Evolutionary conservation across 1,140 invertebrate species (phyloP).

Genomic region (Goniozus legneri): DNA sequence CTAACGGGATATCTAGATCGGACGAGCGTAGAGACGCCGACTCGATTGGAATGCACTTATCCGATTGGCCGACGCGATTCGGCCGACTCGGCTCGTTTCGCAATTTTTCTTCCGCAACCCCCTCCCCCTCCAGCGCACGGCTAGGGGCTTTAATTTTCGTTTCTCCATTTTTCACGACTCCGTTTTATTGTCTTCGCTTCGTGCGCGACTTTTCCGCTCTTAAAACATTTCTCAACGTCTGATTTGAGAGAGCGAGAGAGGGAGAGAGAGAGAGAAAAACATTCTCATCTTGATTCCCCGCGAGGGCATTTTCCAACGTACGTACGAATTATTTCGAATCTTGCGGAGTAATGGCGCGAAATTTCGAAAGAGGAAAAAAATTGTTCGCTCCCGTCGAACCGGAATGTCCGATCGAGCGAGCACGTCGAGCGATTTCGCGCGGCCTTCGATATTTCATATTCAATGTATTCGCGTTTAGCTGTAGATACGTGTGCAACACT

Average conservation of each 20-base stretch:
- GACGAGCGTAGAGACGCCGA: conserved; percentile 33
- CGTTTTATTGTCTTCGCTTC: neutral
- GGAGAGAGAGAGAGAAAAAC: conserved; percentile 8
- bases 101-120: conserved; percentile 13
- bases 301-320: conserved; percentile 8
- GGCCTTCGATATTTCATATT: no score
- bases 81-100: conserved; percentile 43
- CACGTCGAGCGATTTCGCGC: no score
- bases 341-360: conserved; percentile 4
- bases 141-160: no score
- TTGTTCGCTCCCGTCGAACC: conserved; percentile 30
- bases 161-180: neutral
- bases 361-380: no score
- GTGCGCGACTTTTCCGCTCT: no score
- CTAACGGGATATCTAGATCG: conserved; percentile 52
- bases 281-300: neutral
- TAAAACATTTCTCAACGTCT: conserved; percentile 20
- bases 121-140: no score
- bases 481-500: no score
- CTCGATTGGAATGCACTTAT: conserved; percentile 51
- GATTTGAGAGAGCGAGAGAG: conserved; percentile 9
- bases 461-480: no score
- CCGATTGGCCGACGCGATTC: conserved; percentile 52
- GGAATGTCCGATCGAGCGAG: no score
- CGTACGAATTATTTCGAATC: conserved; percentile 21